phyloP scores from a whole-genome alignment of 2,797 vertebrate species.

The Leptoclinus maculatus region DNA sequence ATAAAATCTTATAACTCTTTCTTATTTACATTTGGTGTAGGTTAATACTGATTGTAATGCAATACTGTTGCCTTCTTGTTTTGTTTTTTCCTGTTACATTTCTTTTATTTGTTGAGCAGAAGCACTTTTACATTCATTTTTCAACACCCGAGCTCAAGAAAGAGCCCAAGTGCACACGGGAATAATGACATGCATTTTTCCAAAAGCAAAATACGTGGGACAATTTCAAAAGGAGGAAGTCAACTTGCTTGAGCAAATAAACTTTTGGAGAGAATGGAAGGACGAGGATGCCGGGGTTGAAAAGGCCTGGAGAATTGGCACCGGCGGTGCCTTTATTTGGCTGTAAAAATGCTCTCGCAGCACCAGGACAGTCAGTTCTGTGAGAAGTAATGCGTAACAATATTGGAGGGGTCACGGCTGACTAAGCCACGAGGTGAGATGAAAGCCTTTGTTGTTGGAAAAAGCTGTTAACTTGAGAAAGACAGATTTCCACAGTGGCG shows the following conservation, averaged over 20 bases:
- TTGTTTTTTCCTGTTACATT: constrained; percentile 62
- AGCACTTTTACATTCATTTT: constrained; percentile 84
- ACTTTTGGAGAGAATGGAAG: constrained; percentile 44
- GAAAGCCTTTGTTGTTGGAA: constrained; percentile 68
- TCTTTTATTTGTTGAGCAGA: constrained; percentile 76
- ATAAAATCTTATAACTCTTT: constrained; percentile 78
- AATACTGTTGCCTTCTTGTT: constrained; percentile 69
- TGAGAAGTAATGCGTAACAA: constrained; percentile 62
- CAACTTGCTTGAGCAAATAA: constrained; percentile 42
- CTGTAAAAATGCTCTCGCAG: constrained; percentile 74
- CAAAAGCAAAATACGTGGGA: constrained; percentile 50
- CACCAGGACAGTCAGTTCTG: constrained; percentile 70
- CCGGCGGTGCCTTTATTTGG: constrained; percentile 64
- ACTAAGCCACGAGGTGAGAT: constrained; percentile 63
- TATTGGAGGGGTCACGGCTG: constrained; percentile 57
- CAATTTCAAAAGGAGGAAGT: constrained; percentile 44
- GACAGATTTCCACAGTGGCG: constrained; percentile 67
- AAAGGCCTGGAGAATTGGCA: constrained; percentile 60
- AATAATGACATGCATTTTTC: constrained; percentile 65
- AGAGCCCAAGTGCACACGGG: constrained; percentile 62
- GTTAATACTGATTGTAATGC: constrained; percentile 83
- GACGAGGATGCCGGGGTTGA: constrained; percentile 42
- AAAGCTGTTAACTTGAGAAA: constrained; percentile 63
- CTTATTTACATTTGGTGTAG: constrained; percentile 81
- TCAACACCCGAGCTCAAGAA: constrained; percentile 63